Conservation (phyloP, 2,113 vertebrate genomes). For the Cryptomyrus ogoouensis region DNA sequence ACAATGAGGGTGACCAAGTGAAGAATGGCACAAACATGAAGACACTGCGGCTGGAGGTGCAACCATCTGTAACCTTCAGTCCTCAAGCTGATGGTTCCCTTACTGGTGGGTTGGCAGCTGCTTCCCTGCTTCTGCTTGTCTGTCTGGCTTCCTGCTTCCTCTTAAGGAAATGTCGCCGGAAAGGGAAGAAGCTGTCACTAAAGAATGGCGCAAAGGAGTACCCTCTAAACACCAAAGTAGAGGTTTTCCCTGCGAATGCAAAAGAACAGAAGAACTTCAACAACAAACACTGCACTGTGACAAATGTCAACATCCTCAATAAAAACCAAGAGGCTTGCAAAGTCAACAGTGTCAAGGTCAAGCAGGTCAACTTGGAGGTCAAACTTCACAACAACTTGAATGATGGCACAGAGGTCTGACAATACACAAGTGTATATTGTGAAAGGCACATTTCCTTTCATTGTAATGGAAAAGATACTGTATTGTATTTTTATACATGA, state of each 20-base stretch:
- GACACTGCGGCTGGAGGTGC: conserved; percentile 70
- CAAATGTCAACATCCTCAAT: conserved; percentile 71
- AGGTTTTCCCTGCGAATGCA: conserved; percentile 62
- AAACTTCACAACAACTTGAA: conserved; percentile 85
- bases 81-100: conserved; percentile 73
- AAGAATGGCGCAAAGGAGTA: conserved; percentile 62
- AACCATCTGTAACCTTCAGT: conserved; percentile 56
- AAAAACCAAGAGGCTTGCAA: conserved; percentile 46
- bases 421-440: conserved; percentile 23
- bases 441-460: conserved; percentile 59
- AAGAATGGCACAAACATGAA: conserved; percentile 99
- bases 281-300: conserved; percentile 72
- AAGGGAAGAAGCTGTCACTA: conserved; percentile 47
- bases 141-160: conserved; percentile 70
- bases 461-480: conserved; percentile 48
- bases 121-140: conserved; percentile 70
- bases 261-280: conserved; percentile 60
- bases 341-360: conserved; percentile 64
- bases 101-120: conserved; percentile 71
- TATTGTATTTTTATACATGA: conserved; percentile 72
- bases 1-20: conserved; percentile 88
- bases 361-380: conserved; percentile 84
- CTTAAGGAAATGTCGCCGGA: conserved; percentile 60
- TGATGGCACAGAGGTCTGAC: conserved; percentile 88
- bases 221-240: conserved; percentile 84